These are phyloP conservation scores for Sphenopsis melanotis DNA, from an alignment of 2,797 vertebrate genomes.

Conservation along the genomic window DNA sequence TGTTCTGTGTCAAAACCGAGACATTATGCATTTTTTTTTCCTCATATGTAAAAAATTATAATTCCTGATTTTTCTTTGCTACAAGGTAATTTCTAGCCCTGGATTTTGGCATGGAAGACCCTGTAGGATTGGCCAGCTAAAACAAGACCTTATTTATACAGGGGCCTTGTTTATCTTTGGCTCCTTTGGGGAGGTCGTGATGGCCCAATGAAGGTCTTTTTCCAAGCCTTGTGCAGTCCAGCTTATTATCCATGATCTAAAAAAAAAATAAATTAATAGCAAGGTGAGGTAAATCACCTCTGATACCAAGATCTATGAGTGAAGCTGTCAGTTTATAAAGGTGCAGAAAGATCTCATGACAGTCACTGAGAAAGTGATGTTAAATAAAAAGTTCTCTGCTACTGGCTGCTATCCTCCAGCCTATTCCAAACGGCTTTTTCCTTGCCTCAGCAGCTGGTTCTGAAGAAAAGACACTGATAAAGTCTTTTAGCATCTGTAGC, in stretches of 20 bases:
- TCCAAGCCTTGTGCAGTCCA: background rate
- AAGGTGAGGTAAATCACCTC: background rate
- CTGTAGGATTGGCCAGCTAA: background rate
- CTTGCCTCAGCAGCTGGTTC: background rate
- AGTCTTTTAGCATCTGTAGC: background rate
- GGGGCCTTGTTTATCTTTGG: background rate
- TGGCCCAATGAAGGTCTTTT: background rate
- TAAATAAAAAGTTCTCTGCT: background rate
- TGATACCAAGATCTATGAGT: fast-evolving
- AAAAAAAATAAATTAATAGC: background rate
- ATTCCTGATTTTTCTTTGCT: background rate
- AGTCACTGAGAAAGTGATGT: background rate
- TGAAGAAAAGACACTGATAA: background rate
- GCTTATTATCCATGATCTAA: background rate
- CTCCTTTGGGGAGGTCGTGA: background rate
- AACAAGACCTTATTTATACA: background rate
- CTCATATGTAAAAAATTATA: background rate
- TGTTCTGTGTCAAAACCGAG: background rate
- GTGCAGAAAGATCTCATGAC: background rate
- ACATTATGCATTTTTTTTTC: background rate
- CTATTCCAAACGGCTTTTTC: background rate
- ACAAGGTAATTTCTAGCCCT: background rate
- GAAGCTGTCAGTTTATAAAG: background rate
- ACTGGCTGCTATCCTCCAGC: background rate
- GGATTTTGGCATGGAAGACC: background rate